phyloP scores from a whole-genome alignment of 2,888 invertebrate genomes.

The Pachycephus smyrnensis region DNA sequence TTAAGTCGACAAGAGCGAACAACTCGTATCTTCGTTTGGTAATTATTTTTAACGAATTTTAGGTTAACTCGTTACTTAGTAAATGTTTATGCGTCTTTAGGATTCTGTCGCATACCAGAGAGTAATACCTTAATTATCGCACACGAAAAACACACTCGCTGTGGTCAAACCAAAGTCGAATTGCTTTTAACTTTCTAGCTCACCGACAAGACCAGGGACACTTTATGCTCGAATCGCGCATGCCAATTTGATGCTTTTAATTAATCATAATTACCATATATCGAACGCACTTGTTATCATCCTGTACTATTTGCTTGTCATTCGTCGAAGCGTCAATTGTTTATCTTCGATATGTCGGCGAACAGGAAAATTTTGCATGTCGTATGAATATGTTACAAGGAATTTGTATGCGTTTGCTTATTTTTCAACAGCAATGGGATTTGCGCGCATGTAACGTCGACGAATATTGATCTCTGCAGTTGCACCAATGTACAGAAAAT shows the following conservation, averaged over 20 bases:
- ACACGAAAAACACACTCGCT: conserved; percentile 22
- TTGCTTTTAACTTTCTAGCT: background rate
- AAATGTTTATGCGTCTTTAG: background rate
- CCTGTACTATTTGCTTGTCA: too few species aligned
- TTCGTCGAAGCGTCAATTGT: too few species aligned
- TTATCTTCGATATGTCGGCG: background rate
- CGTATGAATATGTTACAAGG: background rate
- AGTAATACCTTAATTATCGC: background rate
- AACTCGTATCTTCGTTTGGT: background rate
- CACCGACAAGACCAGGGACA: background rate
- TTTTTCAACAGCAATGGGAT: background rate
- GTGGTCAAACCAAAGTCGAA: conserved; percentile 28
- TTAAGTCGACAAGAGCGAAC: background rate
- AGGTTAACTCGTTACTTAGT: background rate
- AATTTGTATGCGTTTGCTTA: too few species aligned
- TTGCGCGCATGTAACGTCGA: background rate
- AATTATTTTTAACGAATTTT: conserved; percentile 20
- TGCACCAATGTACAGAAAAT: background rate
- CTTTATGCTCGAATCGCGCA: background rate
- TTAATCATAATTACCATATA: background rate
- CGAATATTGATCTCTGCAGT: background rate
- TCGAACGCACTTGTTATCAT: too few species aligned
- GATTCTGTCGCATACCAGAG: background rate
- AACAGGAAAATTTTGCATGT: background rate
- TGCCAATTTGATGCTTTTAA: background rate